phyloP scores from a whole-genome alignment of 2,888 invertebrate genomes.

The Sesamia inferens region DNA sequence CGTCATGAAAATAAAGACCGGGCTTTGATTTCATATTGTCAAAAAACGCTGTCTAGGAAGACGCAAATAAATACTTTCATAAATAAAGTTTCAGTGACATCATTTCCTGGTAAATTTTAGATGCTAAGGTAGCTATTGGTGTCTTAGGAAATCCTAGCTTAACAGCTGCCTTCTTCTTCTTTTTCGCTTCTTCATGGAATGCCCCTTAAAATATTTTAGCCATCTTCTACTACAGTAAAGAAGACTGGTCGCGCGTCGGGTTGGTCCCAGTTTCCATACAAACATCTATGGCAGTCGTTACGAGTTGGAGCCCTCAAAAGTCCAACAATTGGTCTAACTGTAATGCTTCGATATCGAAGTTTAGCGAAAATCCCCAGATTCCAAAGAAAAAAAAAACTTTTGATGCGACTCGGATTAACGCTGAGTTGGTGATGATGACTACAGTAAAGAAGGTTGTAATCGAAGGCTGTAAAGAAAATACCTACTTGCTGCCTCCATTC shows the following conservation, averaged over 20 bases:
- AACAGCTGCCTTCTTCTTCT: neutral
- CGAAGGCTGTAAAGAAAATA: constrained; percentile 3
- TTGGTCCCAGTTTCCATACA: too few species aligned
- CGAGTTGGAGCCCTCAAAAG: too few species aligned
- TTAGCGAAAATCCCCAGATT: too few species aligned
- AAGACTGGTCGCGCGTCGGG: too few species aligned
- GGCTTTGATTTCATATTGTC: neutral
- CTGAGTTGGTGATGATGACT: too few species aligned
- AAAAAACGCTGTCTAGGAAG: neutral
- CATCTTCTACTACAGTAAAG: neutral
- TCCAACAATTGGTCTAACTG: too few species aligned
- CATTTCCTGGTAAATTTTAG: neutral
- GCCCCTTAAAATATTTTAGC: neutral
- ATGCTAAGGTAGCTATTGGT: neutral
- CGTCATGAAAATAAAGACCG: neutral
- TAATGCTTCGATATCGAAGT: too few species aligned
- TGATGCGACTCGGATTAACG: too few species aligned
- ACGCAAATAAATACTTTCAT: neutral
- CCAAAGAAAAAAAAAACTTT: too few species aligned
- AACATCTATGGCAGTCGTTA: too few species aligned
- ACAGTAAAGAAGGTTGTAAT: neutral
- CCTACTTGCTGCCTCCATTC: constrained; percentile 11
- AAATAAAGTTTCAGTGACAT: neutral
- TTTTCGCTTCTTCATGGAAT: neutral
- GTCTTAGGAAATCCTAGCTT: too few species aligned